Percentiles rank a stretch among this genome's conserved stretches.
phyloP scores from a whole-genome alignment of 2,113 vertebrate genomes.

The Platichthys flesus region DNA sequence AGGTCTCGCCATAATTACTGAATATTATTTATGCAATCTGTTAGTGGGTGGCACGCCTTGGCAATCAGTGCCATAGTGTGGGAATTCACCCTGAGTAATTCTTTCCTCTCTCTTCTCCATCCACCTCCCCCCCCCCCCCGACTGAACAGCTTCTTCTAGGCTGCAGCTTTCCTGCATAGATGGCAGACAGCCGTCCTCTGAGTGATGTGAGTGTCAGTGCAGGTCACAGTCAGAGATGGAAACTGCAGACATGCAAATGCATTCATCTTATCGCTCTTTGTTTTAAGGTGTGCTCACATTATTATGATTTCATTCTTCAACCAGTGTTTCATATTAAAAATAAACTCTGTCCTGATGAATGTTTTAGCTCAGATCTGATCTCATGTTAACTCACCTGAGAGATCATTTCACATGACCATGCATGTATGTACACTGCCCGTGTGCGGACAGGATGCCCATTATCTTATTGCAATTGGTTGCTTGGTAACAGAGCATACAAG shows the following conservation, averaged over 20 bases:
- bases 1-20: conserved; percentile 40
- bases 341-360: no score
- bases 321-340: no score
- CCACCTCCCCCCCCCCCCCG: not conserved
- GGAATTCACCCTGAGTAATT: conserved; percentile 50
- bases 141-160: conserved; percentile 21
- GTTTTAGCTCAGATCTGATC: no score
- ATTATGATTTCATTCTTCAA: not conserved
- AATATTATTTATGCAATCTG: conserved; percentile 62
- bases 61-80: conserved; percentile 46
- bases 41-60: conserved; percentile 45
- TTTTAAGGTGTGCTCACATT: not conserved
- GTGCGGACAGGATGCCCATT: no score
- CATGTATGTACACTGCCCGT: no score
- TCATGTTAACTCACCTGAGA: no score
- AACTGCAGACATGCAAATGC: conserved; percentile 25
- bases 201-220: conserved; percentile 26
- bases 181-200: conserved; percentile 40
- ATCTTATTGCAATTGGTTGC: no score
- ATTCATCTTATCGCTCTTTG: conserved; percentile 2
- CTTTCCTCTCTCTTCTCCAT: conserved; percentile 18
- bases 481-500: no score
- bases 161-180: conserved; percentile 21
- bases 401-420: no score
- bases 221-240: conserved; percentile 25